These are phyloP conservation scores for Plestiodon gilberti DNA, from an alignment of 2,113 vertebrate genomes.

Conservation along the genomic window DNA sequence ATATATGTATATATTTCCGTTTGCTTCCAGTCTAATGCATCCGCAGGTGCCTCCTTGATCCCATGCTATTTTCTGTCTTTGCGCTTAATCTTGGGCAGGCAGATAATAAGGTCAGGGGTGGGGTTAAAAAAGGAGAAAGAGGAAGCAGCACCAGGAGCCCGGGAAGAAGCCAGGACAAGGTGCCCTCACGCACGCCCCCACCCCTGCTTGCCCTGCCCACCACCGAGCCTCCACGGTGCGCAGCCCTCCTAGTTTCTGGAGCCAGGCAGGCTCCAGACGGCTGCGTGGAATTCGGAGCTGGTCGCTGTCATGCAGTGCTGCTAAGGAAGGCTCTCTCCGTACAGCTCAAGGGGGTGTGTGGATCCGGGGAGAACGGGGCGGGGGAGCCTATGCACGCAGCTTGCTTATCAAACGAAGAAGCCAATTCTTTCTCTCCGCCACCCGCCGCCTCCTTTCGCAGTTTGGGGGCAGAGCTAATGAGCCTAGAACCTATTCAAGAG, in stretches of 20 bases:
- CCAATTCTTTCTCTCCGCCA: not conserved
- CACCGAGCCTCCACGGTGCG: not conserved
- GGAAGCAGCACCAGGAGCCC: not conserved
- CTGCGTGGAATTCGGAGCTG: fast-evolving
- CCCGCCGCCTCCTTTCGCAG: constrained; percentile 56
- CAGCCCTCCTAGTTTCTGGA: not conserved
- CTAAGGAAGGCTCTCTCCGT: constrained; percentile 10
- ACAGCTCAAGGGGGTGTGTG: constrained; percentile 57
- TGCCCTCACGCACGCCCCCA: not conserved
- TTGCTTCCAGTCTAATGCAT: constrained; percentile 39
- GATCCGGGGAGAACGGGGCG: constrained; percentile 44
- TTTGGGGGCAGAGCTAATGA: too few species aligned
- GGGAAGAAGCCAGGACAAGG: constrained; percentile 5
- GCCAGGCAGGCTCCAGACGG: not conserved
- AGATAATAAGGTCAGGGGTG: constrained; percentile 57
- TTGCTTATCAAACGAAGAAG: not conserved
- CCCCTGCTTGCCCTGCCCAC: not conserved
- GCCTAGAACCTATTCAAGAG: not conserved
- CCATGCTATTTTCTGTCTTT: not conserved
- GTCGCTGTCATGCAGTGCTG: constrained; percentile 37
- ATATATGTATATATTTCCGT: not conserved
- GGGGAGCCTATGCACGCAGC: constrained; percentile 1
- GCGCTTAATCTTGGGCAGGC: constrained; percentile 19
- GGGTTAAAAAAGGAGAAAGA: not conserved
- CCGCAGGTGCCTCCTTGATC: constrained; percentile 25